Conservation (phyloP, 2,113 vertebrate species). For the Siniperca knerii region DNA sequence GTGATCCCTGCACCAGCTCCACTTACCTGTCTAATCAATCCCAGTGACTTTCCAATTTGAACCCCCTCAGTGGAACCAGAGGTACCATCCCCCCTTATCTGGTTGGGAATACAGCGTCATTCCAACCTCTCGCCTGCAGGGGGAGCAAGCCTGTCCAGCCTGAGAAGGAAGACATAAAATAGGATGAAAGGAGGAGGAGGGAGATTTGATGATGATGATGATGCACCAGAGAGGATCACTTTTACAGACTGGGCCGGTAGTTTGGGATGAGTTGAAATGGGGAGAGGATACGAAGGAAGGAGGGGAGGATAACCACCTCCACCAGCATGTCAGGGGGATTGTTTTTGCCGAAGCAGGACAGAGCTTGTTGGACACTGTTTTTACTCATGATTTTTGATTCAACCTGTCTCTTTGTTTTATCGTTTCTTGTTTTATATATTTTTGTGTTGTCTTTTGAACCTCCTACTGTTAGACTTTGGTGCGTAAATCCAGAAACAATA, state of each 20-base stretch:
- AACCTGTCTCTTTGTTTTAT: constrained; percentile 58
- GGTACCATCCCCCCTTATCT: constrained; percentile 74
- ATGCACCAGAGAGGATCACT: constrained; percentile 65
- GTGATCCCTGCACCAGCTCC: constrained; percentile 71
- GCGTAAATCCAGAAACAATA: constrained; percentile 38
- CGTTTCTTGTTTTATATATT: constrained; percentile 55
- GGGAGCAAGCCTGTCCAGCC: constrained; percentile 78
- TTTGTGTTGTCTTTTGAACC: constrained; percentile 59
- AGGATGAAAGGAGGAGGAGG: constrained; percentile 33
- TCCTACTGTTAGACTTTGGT: constrained; percentile 32
- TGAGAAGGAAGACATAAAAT: constrained; percentile 67
- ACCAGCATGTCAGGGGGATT: constrained; percentile 64
- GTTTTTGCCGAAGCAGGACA: constrained; percentile 69
- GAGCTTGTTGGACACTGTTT: constrained; percentile 78
- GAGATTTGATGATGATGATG: constrained; percentile 59
- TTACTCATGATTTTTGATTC: constrained; percentile 67
- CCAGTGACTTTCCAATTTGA: constrained; percentile 80
- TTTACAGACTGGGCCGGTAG: constrained; percentile 58
- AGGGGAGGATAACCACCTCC: constrained; percentile 37
- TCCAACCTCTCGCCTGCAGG: constrained; percentile 83
- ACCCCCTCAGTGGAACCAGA: constrained; percentile 78
- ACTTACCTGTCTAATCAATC: constrained; percentile 67
- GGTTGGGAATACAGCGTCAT: constrained; percentile 82
- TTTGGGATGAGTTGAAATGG: constrained; percentile 49
- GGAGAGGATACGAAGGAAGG: constrained; percentile 33